Evolutionary conservation across 2,113 vertebrate species (phyloP).

Genomic region (Melanerpes formicivorus): DNA sequence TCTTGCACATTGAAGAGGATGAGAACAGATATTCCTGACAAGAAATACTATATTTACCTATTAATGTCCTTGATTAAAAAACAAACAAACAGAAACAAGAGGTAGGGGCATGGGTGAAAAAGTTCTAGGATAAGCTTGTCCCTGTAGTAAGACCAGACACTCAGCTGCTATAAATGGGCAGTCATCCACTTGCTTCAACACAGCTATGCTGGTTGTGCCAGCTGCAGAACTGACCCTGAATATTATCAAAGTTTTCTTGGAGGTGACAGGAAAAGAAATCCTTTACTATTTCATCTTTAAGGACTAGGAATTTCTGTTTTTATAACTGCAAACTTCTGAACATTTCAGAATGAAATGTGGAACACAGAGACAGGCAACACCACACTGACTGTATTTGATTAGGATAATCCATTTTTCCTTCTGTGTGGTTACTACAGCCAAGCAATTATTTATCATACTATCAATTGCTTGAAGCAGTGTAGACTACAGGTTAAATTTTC

Average conservation of each 20-base stretch:
- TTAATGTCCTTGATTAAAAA: background rate
- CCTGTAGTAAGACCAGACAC: background rate
- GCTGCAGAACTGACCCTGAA: conserved; percentile 37
- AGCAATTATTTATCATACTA: conserved; percentile 89
- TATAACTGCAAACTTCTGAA: conserved; percentile 46
- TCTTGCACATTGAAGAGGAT: background rate
- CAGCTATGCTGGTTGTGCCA: background rate
- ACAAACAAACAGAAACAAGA: background rate
- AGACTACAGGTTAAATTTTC: conserved; percentile 89
- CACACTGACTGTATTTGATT: conserved; percentile 85
- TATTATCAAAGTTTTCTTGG: conserved; percentile 53
- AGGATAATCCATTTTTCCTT: conserved; percentile 83
- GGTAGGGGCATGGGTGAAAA: background rate
- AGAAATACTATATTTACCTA: background rate
- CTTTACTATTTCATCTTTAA: conserved; percentile 61
- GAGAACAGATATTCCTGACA: background rate
- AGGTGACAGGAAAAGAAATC: conserved; percentile 58
- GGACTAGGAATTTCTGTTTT: conserved; percentile 54
- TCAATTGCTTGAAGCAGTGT: conserved; percentile 87
- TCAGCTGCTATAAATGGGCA: conserved; percentile 17
- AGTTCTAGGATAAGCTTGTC: background rate
- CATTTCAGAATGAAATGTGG: conserved; percentile 81
- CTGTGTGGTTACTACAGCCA: conserved; percentile 88
- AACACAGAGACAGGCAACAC: conserved; percentile 73
- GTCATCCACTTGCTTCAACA: background rate